These are phyloP conservation scores for Psammodynastes pulverulentus DNA, from an alignment of 2,113 vertebrate species.

Conservation along the genomic window DNA sequence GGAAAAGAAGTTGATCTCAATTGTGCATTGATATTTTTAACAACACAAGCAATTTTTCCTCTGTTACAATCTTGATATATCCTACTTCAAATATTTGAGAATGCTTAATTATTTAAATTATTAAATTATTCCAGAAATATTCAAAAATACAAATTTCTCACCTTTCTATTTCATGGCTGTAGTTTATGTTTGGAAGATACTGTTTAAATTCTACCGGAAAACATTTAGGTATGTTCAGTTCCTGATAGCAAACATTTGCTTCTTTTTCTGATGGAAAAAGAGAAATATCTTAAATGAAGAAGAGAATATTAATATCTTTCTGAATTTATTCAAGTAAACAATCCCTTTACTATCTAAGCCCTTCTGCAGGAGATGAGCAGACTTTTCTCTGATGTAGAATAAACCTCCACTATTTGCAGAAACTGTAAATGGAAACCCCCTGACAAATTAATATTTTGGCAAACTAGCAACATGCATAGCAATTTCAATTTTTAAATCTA, in stretches of 20 bases:
- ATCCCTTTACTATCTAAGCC: not conserved
- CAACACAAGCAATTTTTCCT: not conserved
- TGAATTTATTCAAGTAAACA: not conserved
- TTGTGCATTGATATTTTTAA: not conserved
- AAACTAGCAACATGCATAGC: not conserved
- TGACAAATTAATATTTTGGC: not conserved
- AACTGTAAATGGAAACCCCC: not conserved
- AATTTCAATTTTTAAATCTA: not conserved
- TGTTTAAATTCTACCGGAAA: constrained; percentile 86
- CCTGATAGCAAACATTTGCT: constrained; percentile 92
- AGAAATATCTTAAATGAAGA: not conserved
- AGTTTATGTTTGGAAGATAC: constrained; percentile 87
- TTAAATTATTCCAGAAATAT: not conserved
- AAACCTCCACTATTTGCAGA: not conserved
- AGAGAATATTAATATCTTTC: not conserved
- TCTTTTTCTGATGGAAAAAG: constrained; percentile 69
- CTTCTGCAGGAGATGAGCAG: not conserved
- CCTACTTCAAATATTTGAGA: not conserved
- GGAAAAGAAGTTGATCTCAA: not conserved
- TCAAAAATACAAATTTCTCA: constrained; percentile 41
- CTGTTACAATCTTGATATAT: not conserved
- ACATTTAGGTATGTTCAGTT: constrained; percentile 81
- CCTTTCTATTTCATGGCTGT: constrained; percentile 75
- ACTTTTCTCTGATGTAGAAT: not conserved
- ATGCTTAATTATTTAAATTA: not conserved